These are phyloP conservation scores for Poecilia velifera DNA, from an alignment of 2,797 vertebrate species.

Conservation along the genomic window DNA sequence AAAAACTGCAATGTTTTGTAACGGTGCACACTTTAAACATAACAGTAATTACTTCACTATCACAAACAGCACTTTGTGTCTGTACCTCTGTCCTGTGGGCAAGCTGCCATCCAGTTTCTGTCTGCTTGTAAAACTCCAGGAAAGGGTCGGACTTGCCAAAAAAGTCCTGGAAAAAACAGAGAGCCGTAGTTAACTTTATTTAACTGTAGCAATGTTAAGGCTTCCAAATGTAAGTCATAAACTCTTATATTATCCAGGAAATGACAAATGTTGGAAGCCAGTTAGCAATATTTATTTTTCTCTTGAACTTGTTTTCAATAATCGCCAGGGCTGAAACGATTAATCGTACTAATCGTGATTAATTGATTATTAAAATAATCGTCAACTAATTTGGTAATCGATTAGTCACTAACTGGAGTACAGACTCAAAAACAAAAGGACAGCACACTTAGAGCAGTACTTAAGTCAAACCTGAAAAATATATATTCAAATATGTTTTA, in stretches of 20 bases:
- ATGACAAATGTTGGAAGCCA: background rate
- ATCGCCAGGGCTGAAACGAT: too few relatives aligned
- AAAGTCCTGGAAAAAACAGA: constrained; percentile 84
- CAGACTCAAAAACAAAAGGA: too few relatives aligned
- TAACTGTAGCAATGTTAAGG: background rate
- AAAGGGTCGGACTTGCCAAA: constrained; percentile 98
- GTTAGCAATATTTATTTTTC: background rate
- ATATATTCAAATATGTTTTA: too few relatives aligned
- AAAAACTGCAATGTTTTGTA: background rate
- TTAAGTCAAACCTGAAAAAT: too few relatives aligned
- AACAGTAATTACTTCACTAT: background rate
- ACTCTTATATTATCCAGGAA: background rate
- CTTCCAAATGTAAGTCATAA: background rate
- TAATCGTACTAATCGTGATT: too few relatives aligned
- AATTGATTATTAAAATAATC: too few relatives aligned
- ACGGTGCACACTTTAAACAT: background rate
- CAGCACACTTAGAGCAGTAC: too few relatives aligned
- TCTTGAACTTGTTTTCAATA: background rate
- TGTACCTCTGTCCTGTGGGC: constrained; percentile 95
- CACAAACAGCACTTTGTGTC: background rate
- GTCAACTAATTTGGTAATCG: too few relatives aligned
- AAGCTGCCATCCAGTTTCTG: constrained; percentile 92
- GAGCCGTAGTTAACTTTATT: background rate
- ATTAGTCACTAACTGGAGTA: too few relatives aligned
- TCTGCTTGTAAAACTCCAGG: constrained; percentile 92